These are phyloP conservation scores for Tortricodes alternella DNA, from an alignment of 2,888 invertebrate genomes.

Conservation along the genomic window DNA sequence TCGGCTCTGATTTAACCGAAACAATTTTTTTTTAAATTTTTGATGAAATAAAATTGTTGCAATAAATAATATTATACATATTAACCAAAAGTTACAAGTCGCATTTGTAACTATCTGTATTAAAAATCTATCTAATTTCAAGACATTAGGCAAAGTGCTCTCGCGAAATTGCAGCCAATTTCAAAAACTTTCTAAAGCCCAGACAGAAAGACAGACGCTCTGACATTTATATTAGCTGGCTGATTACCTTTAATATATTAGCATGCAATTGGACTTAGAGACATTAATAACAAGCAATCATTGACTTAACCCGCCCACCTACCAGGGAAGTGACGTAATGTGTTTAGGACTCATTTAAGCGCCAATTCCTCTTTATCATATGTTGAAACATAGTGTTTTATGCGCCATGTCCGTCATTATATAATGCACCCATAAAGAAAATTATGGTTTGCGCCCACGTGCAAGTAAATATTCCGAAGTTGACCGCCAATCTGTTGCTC, in stretches of 20 bases:
- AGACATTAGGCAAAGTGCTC: slow-evolving; percentile 24
- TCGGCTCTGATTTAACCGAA: too few species aligned
- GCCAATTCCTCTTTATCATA: slow-evolving; percentile 28
- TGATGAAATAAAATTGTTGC: too few species aligned
- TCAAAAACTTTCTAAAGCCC: slow-evolving; percentile 12
- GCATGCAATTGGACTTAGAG: not conserved
- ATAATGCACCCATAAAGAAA: slow-evolving; percentile 28
- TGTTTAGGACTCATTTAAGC: slow-evolving; percentile 22
- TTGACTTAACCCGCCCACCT: slow-evolving; percentile 9
- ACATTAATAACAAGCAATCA: slow-evolving; percentile 19
- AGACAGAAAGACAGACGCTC: slow-evolving; percentile 12
- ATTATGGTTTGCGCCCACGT: slow-evolving; percentile 18
- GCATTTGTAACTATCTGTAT: not conserved
- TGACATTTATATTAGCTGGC: slow-evolving; percentile 12
- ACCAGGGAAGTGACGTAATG: slow-evolving; percentile 21
- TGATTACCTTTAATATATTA: slow-evolving; percentile 18
- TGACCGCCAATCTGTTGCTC: slow-evolving; percentile 21
- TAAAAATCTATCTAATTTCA: slow-evolving; percentile 3
- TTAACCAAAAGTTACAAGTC: not conserved
- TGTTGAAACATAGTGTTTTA: slow-evolving; percentile 30
- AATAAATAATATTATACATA: too few species aligned
- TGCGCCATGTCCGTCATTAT: slow-evolving; percentile 27
- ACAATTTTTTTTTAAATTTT: too few species aligned
- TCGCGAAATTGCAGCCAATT: slow-evolving; percentile 10
- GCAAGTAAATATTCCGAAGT: slow-evolving; percentile 11